Base-by-base conservation (phyloP, 2,797 vertebrate species). In the Sebastes kiyomatsui region DNA sequence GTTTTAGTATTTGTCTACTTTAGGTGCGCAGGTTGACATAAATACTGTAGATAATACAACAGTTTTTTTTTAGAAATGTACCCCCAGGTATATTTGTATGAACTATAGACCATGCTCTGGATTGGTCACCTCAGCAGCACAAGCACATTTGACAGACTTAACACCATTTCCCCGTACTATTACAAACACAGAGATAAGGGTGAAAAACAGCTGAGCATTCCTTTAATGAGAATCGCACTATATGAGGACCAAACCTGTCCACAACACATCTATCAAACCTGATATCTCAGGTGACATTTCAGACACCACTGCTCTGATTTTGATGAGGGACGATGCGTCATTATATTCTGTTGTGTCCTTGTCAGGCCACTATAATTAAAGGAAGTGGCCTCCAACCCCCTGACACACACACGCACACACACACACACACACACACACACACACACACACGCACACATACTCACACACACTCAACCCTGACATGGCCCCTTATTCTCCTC, bases 291-390 rank as follows among this genome's bases (percentile, higher is more conserved):
- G 35, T 84, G 64, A 81, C 68, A 67, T 68, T 79, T 82, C 35
- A 67, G 67, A 80, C 79, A 62, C 49, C 18, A 10, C 64, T 13
- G 9, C 68, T 76, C 30, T 65, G 69, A 72, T 73, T 78, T 23
- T 52, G 64, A 87, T 80, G 73, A 81, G 27, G 9, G 62, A 77
- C 52, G 76, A 82, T 42, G 54, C 1, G 2, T 79, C 55, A 70
- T 84, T 78, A 60, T 70, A 46, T 69, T 80, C 25, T 52, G 35
- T n/a, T 76, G 46, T 70, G 84, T 79, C 72, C 62, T 87, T 83
- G 79, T 81, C 46, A 76, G 55, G 14, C 69, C 2, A 2, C 60
- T 59, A 42, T 77, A 27, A 77, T 77, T 73, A 73, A 80, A 62
- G n/a, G 14, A 46, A 76, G 35, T 60, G 58, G n/a, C 25, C 56